phyloP scores from a whole-genome alignment of 2,888 invertebrate genomes.

The Cistogaster globosa region DNA sequence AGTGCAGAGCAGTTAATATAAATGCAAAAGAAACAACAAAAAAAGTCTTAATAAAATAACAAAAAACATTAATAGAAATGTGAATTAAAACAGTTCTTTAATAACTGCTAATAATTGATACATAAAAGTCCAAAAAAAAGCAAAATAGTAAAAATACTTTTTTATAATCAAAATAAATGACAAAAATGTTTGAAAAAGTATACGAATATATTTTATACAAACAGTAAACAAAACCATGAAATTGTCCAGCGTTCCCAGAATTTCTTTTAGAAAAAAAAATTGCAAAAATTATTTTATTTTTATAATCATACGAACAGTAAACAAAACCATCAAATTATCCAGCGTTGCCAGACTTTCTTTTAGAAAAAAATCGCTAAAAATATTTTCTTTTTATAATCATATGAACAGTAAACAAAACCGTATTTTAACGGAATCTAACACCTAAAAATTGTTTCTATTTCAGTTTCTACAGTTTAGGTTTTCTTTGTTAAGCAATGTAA shows the following conservation, averaged over 20 bases:
- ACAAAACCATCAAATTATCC: not conserved
- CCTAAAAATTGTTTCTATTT: no score
- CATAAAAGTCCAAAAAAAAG: not conserved
- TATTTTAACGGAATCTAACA: no score
- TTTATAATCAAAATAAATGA: slow-evolving; percentile 37
- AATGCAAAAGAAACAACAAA: not conserved
- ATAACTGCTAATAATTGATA: slow-evolving; percentile 13
- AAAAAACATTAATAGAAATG: slow-evolving; percentile 15
- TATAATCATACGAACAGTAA: not conserved
- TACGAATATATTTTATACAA: not conserved
- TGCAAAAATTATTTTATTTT: not conserved
- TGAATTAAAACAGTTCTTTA: not conserved
- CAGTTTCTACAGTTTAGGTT: no score
- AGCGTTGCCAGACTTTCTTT: no score
- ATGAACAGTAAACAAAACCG: no score
- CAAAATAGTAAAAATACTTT: not conserved
- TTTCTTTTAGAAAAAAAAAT: no score
- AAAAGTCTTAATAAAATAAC: not conserved
- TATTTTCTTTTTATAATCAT: no score
- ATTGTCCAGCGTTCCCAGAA: no score
- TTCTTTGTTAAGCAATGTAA: no score
- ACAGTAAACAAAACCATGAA: not conserved
- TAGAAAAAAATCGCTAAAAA: no score
- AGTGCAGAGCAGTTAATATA: slow-evolving; percentile 38
- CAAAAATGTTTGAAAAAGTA: slow-evolving; percentile 26